Conservation (phyloP, 2,888 invertebrate species). For the Cantharis flavilabris region DNA sequence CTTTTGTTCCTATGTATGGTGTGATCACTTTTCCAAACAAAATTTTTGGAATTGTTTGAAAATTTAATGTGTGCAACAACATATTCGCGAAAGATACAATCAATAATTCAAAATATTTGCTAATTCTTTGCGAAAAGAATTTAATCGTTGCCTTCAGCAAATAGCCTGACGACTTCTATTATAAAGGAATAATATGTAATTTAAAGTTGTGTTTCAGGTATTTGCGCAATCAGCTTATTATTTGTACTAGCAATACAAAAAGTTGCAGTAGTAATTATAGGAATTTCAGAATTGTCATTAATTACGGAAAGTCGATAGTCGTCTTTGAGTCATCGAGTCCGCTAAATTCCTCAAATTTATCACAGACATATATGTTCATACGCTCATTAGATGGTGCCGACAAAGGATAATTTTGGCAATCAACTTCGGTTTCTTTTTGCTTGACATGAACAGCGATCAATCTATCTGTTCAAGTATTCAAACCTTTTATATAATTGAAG, state of each 20-base stretch:
- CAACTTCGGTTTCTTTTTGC: constrained; percentile 45
- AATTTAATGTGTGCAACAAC: neutral
- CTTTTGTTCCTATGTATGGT: neutral
- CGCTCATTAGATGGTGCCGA: constrained; percentile 49
- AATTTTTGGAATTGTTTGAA: neutral
- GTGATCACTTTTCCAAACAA: neutral
- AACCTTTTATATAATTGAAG: constrained; percentile 28
- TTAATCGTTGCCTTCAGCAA: neutral
- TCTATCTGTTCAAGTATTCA: constrained; percentile 40
- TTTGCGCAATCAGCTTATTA: neutral
- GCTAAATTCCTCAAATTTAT: constrained; percentile 41
- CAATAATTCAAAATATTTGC: neutral
- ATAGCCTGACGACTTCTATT: neutral
- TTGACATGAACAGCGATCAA: constrained; percentile 40
- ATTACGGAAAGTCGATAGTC: constrained; percentile 13
- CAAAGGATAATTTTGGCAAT: constrained; percentile 52
- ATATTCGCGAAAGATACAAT: neutral
- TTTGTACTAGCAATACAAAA: neutral
- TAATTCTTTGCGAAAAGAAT: neutral
- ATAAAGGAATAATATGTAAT: neutral
- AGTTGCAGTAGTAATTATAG: neutral
- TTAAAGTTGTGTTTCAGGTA: neutral
- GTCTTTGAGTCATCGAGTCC: constrained; percentile 16
- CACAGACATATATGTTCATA: constrained; percentile 47
- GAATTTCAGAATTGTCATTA: constrained; percentile 9